These are phyloP conservation scores for Maniola hyperantus DNA, from an alignment of 2,888 invertebrate genomes.

Conservation along the genomic window DNA sequence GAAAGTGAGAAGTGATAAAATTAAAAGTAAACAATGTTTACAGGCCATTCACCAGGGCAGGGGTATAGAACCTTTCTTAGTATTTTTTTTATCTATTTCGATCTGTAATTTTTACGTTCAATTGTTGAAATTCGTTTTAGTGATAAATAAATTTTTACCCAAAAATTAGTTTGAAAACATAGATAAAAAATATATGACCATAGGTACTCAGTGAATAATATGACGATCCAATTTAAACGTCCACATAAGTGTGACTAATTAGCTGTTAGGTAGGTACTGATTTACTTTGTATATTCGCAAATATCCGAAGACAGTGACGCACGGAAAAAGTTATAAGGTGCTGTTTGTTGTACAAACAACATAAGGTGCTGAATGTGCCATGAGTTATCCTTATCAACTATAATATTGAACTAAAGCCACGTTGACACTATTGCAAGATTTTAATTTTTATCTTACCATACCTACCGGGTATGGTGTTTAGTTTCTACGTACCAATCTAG, in stretches of 20 bases:
- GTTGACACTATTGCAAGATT: constrained; percentile 3
- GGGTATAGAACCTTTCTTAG: neutral
- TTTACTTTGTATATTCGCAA: constrained; percentile 62
- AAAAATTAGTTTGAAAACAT: too few relatives aligned
- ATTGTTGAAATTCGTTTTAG: too few relatives aligned
- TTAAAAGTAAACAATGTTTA: neutral
- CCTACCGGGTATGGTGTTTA: too few relatives aligned
- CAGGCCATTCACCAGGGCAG: constrained; percentile 4
- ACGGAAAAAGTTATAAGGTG: constrained; percentile 48
- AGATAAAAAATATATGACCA: too few relatives aligned
- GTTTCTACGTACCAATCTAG: too few relatives aligned
- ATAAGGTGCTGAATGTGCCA: constrained; percentile 31
- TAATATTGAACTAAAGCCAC: constrained; percentile 10
- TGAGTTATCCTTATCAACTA: constrained; percentile 1
- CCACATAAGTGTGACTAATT: constrained; percentile 73
- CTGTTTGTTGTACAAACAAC: constrained; percentile 51
- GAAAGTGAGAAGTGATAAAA: neutral
- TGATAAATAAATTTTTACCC: neutral
- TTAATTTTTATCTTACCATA: too few relatives aligned
- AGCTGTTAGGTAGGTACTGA: constrained; percentile 39
- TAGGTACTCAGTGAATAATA: constrained; percentile 39
- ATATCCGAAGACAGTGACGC: constrained; percentile 63
- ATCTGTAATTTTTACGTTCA: neutral
- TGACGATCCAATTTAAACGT: constrained; percentile 59
- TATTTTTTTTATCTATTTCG: neutral